Percentiles rank a stretch among this genome's conserved stretches.
These are phyloP conservation scores for Podarcis siculus DNA, from an alignment of 2,797 vertebrate species.

Conservation along the genomic window DNA sequence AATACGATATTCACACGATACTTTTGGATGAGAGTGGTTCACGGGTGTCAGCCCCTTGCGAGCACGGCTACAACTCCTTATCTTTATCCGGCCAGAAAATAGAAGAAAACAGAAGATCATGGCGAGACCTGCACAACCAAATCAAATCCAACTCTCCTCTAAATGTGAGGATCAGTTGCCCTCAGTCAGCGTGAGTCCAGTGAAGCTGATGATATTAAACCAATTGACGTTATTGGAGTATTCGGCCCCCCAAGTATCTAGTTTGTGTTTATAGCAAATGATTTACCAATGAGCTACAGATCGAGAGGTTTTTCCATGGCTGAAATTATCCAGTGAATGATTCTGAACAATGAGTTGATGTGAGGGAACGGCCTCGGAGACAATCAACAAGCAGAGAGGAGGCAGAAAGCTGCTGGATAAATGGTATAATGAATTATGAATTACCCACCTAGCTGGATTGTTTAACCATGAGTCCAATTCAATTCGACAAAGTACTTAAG, in stretches of 20 bases:
- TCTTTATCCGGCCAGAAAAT: constrained; percentile 18
- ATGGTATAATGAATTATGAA: constrained; percentile 65
- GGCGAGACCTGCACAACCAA: neutral
- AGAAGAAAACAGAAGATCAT: constrained; percentile 43
- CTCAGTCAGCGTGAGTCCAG: neutral
- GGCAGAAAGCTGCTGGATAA: constrained; percentile 71
- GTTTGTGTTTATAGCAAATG: constrained; percentile 56
- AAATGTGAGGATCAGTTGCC: constrained; percentile 16
- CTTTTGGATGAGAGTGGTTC: neutral
- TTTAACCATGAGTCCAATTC: constrained; percentile 66
- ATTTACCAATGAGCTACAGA: constrained; percentile 65
- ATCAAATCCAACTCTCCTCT: constrained; percentile 34
- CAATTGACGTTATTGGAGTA: constrained; percentile 15
- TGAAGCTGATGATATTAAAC: neutral
- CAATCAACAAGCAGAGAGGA: constrained; percentile 65
- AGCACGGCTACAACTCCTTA: neutral
- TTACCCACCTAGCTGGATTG: constrained; percentile 71
- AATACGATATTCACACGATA: neutral
- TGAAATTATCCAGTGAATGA: constrained; percentile 74
- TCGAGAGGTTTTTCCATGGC: constrained; percentile 60
- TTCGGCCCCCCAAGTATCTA: constrained; percentile 40
- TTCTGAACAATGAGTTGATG: constrained; percentile 70
- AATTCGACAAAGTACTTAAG: constrained; percentile 68
- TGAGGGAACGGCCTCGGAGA: constrained; percentile 67
- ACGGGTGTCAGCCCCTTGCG: neutral